phyloP scores from a whole-genome alignment of 2,113 vertebrate species.

The Coturnix japonica region DNA sequence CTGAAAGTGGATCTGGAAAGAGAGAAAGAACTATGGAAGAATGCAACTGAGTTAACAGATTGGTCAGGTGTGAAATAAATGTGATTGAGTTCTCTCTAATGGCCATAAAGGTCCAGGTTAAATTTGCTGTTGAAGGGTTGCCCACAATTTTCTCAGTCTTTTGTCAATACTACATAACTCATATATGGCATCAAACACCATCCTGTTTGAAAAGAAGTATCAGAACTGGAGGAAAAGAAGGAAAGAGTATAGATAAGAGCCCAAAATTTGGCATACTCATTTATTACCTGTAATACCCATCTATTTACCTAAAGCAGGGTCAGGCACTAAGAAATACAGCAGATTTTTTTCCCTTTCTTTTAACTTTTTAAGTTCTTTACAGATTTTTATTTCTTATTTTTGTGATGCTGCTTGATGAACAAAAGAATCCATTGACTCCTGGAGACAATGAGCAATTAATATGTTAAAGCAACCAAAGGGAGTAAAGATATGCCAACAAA shows the following conservation, averaged over 20 bases:
- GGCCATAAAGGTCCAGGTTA: neutral
- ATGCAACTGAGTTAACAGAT: neutral
- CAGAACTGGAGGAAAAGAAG: neutral
- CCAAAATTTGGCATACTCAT: neutral
- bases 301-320: neutral
- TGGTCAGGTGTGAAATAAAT: accelerated
- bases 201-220: accelerated
- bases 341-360: neutral
- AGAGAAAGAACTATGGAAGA: neutral
- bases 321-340: neutral
- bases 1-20: neutral
- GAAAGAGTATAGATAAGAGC: neutral
- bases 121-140: neutral
- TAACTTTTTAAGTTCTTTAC: neutral
- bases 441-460: neutral
- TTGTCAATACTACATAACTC: neutral
- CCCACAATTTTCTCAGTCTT: neutral
- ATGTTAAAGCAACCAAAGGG: neutral
- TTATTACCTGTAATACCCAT: neutral
- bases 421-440: neutral
- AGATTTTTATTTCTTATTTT: neutral
- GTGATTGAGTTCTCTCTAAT: neutral
- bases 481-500: neutral
- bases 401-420: neutral
- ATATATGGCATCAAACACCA: accelerated